Conservation (phyloP, 2,797 vertebrate species). For the Phrynocephalus forsythii region DNA sequence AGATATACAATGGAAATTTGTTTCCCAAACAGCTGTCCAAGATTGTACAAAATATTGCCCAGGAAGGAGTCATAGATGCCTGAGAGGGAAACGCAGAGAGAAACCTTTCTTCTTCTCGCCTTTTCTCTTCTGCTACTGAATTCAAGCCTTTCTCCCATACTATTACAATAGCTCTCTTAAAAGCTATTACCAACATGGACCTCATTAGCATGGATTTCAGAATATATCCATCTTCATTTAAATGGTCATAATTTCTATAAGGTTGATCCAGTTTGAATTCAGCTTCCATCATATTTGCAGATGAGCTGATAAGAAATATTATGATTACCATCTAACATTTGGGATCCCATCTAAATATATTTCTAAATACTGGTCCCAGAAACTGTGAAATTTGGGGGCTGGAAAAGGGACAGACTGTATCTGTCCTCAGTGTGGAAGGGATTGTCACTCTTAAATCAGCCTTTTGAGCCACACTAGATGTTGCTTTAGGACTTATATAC, state of each 20-base stretch:
- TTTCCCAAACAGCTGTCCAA: not conserved
- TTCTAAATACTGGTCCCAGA: not conserved
- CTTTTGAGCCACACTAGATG: no score
- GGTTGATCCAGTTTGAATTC: not conserved
- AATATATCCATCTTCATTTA: not conserved
- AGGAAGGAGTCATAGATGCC: conserved; percentile 1
- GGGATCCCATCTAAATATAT: not conserved
- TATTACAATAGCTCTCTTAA: not conserved
- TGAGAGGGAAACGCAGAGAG: not conserved
- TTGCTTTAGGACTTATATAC: no score
- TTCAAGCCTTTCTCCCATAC: not conserved
- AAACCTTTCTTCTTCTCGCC: rapidly evolving
- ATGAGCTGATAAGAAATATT: not conserved
- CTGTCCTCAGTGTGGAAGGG: no score
- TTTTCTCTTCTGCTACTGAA: conserved; percentile 2
- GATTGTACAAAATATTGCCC: not conserved
- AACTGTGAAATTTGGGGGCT: no score
- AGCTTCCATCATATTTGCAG: not conserved
- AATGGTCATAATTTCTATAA: not conserved
- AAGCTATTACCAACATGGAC: not conserved
- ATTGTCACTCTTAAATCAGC: no score
- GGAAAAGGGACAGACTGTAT: no score
- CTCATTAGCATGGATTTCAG: not conserved
- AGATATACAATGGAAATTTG: not conserved
- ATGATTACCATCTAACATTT: not conserved